A percentile compares a stretch with the other conserved stretches of the same genome.
phyloP scores from a whole-genome alignment of 2,888 invertebrate species.

The Eristalis intricaria region DNA sequence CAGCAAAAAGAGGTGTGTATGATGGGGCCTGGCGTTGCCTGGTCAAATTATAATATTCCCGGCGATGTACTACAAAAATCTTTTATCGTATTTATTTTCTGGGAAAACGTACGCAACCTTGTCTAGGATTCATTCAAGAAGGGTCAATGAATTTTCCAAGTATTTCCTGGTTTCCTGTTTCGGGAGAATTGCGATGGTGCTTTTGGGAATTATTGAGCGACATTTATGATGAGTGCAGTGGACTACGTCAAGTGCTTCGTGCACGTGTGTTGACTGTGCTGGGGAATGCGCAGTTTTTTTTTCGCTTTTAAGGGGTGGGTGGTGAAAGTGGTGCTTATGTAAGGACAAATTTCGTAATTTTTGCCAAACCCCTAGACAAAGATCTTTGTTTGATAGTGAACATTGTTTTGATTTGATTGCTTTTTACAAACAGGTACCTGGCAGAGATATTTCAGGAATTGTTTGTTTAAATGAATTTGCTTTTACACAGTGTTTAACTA shows the following conservation, averaged over 20 bases:
- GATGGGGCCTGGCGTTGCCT: conserved; percentile 1
- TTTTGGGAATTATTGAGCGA: background rate
- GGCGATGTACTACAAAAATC: background rate
- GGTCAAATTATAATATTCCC: conserved; percentile 28
- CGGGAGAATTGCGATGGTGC: background rate
- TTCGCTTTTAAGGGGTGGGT: background rate
- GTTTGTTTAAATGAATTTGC: background rate
- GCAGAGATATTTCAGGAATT: background rate
- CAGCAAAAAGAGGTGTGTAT: conserved; percentile 57
- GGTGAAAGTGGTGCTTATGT: conserved; percentile 44
- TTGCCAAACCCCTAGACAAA: conserved; percentile 47
- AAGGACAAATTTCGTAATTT: conserved; percentile 52
- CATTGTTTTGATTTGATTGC: background rate
- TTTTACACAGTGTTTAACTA: background rate
- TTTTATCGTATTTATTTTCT: background rate
- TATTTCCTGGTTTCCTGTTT: background rate
- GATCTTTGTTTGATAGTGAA: conserved; percentile 39
- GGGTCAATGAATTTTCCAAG: background rate
- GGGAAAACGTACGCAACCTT: background rate
- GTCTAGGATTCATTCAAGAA: background rate
- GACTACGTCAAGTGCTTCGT: background rate
- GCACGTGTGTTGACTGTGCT: background rate
- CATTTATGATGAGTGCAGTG: background rate
- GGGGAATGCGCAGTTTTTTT: conserved; percentile 49
- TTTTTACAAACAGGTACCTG: background rate